Base-by-base conservation (phyloP, 1,140 invertebrate genomes). In the Copidosoma floridanum region DNA sequence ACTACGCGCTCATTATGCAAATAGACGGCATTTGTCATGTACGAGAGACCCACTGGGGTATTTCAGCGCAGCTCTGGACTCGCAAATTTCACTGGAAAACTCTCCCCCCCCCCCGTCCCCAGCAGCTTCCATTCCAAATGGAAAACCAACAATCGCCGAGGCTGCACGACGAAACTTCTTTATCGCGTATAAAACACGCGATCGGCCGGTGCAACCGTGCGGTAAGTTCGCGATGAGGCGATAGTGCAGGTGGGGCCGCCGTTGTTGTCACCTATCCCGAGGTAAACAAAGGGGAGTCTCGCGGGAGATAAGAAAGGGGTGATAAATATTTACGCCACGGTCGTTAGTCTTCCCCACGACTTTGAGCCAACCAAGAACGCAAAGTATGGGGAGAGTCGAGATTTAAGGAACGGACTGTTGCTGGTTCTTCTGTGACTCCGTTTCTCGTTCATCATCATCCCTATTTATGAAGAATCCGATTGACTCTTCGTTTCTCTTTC, bases 151-250 rank as follows among this genome's bases (percentile, higher is more conserved):
- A 50, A 57, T 50, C 7, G 24, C n/a, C 18, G 41, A 7, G 6
- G 27, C 38, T 23, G 26, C 20, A 46, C 40, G 29, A 8, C 32
- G 27, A 23, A 44, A 20, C 21, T 57, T n/a, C 55, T 29, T 57
- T 57, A 57, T 57, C 55, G 43, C 55, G 21, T 43, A 18, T 37
- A n/a, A 56, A 46, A 56, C 35, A 56, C 41, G 29, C 35, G n/a
- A n/a, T n/a, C n/a, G 27, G 27, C 8, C 46, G 54, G 43, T 43
- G 43, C 27, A 21, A 62, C 29, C 52, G 35, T 56, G n/a, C n/a
- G n/a, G n/a, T n/a, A n/a, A n/a, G n/a, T n/a, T n/a, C n/a, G n/a
- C n/a, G n/a, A n/a, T n/a, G n/a, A n/a, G n/a, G n/a, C n/a, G n/a
- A n/a, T n/a, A n/a, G n/a, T n/a, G n/a, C n/a, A n/a, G n/a, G n/a